Evolutionary conservation across 2,797 vertebrate species (phyloP), one percentile per base, ranked within the genome.

Genomic region (Sternarchorhynchus goeldii): DNA sequence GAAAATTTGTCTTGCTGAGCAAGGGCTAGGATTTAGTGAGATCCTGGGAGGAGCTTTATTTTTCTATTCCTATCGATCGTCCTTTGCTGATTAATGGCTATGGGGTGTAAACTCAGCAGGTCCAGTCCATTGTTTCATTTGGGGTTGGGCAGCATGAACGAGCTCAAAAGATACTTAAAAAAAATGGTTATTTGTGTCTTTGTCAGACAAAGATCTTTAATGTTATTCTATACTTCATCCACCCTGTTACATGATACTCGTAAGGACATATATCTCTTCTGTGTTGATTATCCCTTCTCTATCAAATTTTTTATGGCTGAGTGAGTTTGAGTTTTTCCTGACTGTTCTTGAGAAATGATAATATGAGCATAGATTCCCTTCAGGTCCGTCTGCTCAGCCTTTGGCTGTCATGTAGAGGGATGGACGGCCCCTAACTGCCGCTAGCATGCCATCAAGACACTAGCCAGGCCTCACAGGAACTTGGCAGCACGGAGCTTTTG

Each of bases 61-160:
- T 87, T 83, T 78, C 82, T 86, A 63, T 81, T 77, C 83, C 20
- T 87, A 85, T 87, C 75, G 85, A 89, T 91, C 67, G 41, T 41
- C 34, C 57, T 75, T 32, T 36, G 29, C 53, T 87, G 86, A 89
- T 80, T 87, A 86, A 87, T 85, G 63, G 56, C 68, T 21, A 72
- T 81, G 78, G 56, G 31, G n/a, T 80, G 76, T 82, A 57, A 81
- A 86, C 57, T 77, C 63, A 81, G 76, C 29, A 18, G 65, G 34
- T 70, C 62, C 63, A 80, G 76, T 75, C 66, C 59, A 6, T n/a
- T 36, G 77, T 41, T 25, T 74, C 68, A 73, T 58, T 82, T 79
- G 64, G 60, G 16, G 3, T 10, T 18, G 72, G 62, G 72, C 66
- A 31, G 65, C 82, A 63, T 50, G 8, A 63, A 75, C 76, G 58